Percentiles rank a stretch among this genome's conserved stretches.
Conservation (phyloP, 2,888 invertebrate species). For the Electrophaes corylata region DNA sequence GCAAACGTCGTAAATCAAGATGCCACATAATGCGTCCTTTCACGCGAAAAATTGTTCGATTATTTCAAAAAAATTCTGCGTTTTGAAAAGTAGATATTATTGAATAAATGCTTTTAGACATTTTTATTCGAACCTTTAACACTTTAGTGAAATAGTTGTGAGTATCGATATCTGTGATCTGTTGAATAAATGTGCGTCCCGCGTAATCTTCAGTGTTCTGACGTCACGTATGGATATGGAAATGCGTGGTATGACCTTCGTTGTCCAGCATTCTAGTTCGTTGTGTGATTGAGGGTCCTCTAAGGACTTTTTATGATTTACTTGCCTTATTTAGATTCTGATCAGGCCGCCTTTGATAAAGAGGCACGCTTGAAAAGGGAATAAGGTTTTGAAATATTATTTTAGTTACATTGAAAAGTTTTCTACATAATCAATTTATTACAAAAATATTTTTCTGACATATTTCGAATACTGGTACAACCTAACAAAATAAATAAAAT, state of each 20-base stretch:
- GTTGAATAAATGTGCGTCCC: background rate
- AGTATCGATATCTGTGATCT: background rate
- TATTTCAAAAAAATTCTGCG: too few species aligned
- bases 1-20: too few species aligned
- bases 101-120: too few species aligned
- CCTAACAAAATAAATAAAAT: too few species aligned
- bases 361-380: background rate
- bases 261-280: slow-evolving; percentile 14
- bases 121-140: too few species aligned
- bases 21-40: too few species aligned
- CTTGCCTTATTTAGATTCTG: slow-evolving; percentile 21
- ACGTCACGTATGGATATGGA: background rate
- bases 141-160: too few species aligned
- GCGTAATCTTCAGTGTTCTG: slow-evolving; percentile 4
- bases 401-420: background rate
- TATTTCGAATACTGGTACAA: too few species aligned
- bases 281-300: slow-evolving; percentile 18
- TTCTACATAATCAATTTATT: too few species aligned
- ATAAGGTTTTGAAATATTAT: background rate
- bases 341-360: slow-evolving; percentile 4
- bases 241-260: background rate
- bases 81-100: too few species aligned
- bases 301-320: slow-evolving; percentile 23
- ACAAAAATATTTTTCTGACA: too few species aligned
- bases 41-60: too few species aligned